Conservation (phyloP, 2,797 vertebrate genomes). For the Acrocephalus scirpaceus region DNA sequence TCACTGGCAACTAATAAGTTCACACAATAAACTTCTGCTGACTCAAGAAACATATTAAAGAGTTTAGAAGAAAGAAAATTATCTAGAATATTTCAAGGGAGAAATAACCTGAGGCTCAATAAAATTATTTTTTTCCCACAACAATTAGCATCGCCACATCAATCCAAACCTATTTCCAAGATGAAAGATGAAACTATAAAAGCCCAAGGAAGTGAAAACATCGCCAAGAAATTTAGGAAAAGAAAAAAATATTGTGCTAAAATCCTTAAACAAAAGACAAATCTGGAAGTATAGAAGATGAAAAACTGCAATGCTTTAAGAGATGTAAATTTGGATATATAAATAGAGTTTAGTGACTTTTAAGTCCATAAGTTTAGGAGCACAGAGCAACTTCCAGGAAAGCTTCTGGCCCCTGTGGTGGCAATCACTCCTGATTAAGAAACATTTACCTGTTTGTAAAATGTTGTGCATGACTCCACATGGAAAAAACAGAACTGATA, state of each 20-base stretch:
- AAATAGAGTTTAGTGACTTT: background rate
- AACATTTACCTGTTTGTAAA: background rate
- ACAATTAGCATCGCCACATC: background rate
- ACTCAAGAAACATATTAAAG: constrained; percentile 29
- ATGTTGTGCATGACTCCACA: background rate
- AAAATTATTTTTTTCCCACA: background rate
- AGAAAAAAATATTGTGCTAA: background rate
- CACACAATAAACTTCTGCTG: constrained; percentile 22
- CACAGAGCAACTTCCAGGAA: background rate
- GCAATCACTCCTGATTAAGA: background rate
- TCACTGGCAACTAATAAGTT: background rate
- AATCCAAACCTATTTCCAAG: background rate
- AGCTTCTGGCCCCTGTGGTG: background rate
- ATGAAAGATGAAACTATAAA: background rate
- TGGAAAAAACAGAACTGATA: background rate
- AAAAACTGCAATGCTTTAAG: background rate
- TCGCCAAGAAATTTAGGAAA: background rate
- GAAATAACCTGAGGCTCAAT: constrained; percentile 36
- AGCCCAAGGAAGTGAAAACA: background rate
- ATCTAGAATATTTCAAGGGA: constrained; percentile 7
- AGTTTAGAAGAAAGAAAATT: background rate
- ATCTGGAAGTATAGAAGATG: background rate
- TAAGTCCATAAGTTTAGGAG: background rate
- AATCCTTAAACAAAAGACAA: constrained; percentile 33
- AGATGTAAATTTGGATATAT: background rate